Evolutionary conservation across 1,140 invertebrate genomes (phyloP).

Genomic region (Ceratina australensis): DNA sequence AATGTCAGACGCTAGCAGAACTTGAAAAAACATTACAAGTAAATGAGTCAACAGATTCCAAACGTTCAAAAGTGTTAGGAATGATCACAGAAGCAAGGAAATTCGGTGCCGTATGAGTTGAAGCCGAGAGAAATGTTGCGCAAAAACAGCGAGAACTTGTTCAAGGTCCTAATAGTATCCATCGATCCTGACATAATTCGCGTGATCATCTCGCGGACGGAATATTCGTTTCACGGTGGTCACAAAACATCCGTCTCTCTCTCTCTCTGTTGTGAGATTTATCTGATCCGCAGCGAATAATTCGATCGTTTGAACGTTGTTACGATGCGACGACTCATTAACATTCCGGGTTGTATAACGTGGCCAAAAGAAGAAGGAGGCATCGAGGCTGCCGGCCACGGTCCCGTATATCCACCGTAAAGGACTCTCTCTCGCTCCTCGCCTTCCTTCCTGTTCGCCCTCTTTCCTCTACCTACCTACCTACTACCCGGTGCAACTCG

Average conservation of each 20-base stretch:
- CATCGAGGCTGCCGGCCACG: neutral
- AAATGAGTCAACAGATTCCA: too few species aligned
- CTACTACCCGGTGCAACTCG: conserved; percentile 47
- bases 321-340: conserved; percentile 56
- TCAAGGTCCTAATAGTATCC: too few species aligned
- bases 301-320: conserved; percentile 40
- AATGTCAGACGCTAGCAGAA: too few species aligned
- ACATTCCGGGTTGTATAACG: conserved; percentile 59
- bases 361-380: conserved; percentile 14
- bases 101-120: too few species aligned
- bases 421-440: conserved; percentile 57
- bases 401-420: conserved; percentile 47
- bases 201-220: conserved; percentile 6
- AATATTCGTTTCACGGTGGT: conserved; percentile 15
- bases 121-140: too few species aligned
- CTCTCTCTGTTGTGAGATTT: conserved; percentile 20
- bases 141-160: too few species aligned
- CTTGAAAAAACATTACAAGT: too few species aligned
- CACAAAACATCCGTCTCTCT: neutral
- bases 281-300: conserved; percentile 51
- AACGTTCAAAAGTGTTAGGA: too few species aligned
- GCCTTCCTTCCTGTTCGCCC: conserved; percentile 47
- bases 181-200: conserved; percentile 26
- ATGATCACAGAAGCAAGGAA: too few species aligned
- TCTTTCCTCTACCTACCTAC: conserved; percentile 36